Base-by-base conservation (phyloP, 2,888 invertebrate genomes). In the Dorcus hopei region DNA sequence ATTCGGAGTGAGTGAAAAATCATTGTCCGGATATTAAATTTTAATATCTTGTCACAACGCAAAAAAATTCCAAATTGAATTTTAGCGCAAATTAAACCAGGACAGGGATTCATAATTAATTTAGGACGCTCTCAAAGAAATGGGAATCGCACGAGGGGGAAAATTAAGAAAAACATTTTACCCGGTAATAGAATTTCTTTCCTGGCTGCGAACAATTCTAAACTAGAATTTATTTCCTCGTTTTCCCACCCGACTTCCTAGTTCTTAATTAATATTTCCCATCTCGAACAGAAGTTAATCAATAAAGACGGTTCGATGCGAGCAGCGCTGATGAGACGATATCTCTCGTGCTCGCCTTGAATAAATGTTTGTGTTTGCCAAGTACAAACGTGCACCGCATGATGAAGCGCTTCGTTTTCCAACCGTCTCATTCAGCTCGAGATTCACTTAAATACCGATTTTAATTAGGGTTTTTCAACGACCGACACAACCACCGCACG, bases 111-210 rank as follows among this genome's bases (percentile, higher is more conserved):
- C 50, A n/a, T 11, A 49, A 33, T 49, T 49, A 49, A 49, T 49
- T 49, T 49, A 49, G 38, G 38, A 49, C 9, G 42, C 11, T 42
- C 42, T 42, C 42, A 14, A 42, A 42, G 42, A 42, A 42, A 14
- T 14, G 42, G 11, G 26, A 7, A 33, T 33, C 26, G 26, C 38
- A 9, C n/a, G 49, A 33, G 33, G 11, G 26, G 23, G 49, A 33
- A 49, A 49, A 49, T 49, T 49, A 49, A 33, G 49, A 33, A 49
- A 48, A 49, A 49, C 49, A 49, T 49, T 33, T 26, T 11, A 38
- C 41, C 41, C 41, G 41, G 11, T 49, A 49, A 49, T 49, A 38
- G 49, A 49, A 49, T 49, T 16, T 49, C 14, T 38, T 38, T 14
- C 49, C 14, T 33, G 33, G 26, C 26, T 33, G 26, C 26, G 26